A percentile compares a stretch with the other conserved stretches of the same genome.
Evolutionary conservation across 2,113 vertebrate species (phyloP).

Genomic region (Isurus oxyrinchus): DNA sequence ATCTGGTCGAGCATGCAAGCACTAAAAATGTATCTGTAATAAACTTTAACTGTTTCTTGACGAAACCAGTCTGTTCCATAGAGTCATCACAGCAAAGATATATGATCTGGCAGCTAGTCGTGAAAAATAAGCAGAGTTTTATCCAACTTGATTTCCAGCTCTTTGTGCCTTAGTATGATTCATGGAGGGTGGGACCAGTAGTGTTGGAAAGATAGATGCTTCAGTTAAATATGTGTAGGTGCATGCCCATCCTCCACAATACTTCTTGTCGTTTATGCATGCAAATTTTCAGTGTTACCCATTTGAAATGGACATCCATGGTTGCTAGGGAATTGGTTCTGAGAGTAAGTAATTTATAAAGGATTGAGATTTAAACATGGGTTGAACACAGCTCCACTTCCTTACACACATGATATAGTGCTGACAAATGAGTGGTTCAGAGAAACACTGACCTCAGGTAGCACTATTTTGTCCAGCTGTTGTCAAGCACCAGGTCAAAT

Average conservation of each 20-base stretch:
- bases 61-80: too few species aligned
- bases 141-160: neutral
- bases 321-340: neutral
- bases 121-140: neutral
- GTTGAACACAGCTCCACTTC: neutral
- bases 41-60: too few species aligned
- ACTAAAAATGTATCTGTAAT: too few species aligned
- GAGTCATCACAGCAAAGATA: neutral
- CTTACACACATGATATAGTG: neutral
- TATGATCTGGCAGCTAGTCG: neutral
- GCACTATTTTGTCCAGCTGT: neutral
- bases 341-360: neutral
- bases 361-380: neutral
- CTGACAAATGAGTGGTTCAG: neutral
- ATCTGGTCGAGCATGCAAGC: too few species aligned
- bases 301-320: neutral
- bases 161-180: neutral
- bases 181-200: neutral
- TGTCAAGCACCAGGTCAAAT: neutral
- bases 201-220: neutral
- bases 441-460: neutral
- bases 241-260: neutral
- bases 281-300: neutral
- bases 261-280: neutral
- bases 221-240: neutral